Percentiles rank a stretch among this genome's conserved stretches.
Evolutionary conservation across 2,888 invertebrate species (phyloP).

Genomic region (Gisinianus flammeolus): DNA sequence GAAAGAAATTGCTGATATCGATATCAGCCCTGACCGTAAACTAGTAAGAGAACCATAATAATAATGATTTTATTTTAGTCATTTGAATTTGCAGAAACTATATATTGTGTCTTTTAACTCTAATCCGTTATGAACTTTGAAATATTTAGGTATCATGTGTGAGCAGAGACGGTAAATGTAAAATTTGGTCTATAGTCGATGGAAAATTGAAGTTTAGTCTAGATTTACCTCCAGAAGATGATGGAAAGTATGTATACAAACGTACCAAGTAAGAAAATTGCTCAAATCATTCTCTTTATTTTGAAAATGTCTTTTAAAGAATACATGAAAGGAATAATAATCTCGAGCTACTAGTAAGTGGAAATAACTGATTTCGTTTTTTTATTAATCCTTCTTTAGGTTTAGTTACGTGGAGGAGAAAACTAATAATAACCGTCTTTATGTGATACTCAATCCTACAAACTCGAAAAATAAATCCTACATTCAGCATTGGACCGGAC

Average conservation of each 20-base stretch:
- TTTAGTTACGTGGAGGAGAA: conserved; percentile 76
- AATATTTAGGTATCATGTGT: conserved; percentile 74
- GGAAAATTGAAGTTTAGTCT: conserved; percentile 71
- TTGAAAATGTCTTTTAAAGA: too few species aligned
- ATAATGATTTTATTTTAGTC: conserved; percentile 35
- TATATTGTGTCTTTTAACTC: background rate
- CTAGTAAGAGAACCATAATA: conserved; percentile 60
- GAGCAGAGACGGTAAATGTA: conserved; percentile 83
- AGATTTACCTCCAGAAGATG: conserved; percentile 76
- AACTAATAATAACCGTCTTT: conserved; percentile 71
- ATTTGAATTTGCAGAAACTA: conserved; percentile 6
- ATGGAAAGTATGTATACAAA: conserved; percentile 81
- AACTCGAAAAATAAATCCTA: conserved; percentile 57
- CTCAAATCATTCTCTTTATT: background rate
- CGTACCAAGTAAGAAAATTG: conserved; percentile 70
- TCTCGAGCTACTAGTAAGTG: background rate
- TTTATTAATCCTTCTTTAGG: conserved; percentile 62
- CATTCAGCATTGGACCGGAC: conserved; percentile 60
- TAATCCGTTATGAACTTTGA: background rate
- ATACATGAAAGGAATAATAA: too few species aligned
- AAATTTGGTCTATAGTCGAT: conserved; percentile 76
- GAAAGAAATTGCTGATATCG: conserved; percentile 93
- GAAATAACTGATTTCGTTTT: background rate
- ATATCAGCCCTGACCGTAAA: conserved; percentile 81
- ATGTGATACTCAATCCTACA: conserved; percentile 65